Percentiles rank a stretch among this genome's conserved stretches.
phyloP scores from a whole-genome alignment of 2,113 vertebrate species.

The Vidua chalybeata region DNA sequence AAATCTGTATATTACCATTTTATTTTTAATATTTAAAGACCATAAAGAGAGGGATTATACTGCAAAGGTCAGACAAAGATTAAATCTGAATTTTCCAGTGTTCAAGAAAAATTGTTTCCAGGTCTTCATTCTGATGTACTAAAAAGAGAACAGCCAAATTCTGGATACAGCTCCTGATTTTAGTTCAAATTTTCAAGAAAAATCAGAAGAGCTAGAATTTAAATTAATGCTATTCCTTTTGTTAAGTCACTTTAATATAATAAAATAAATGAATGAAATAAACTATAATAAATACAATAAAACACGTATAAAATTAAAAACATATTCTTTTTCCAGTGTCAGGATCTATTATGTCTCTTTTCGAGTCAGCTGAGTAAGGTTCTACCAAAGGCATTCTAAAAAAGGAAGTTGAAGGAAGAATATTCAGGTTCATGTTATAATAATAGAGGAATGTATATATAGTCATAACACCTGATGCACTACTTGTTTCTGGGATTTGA shows the following conservation, averaged over 20 bases:
- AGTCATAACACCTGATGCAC: neutral
- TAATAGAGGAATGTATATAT: neutral
- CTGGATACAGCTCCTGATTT: neutral
- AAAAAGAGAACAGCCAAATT: neutral
- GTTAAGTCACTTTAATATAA: neutral
- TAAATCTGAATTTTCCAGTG: neutral
- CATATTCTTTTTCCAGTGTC: neutral
- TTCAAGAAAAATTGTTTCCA: neutral
- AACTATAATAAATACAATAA: neutral
- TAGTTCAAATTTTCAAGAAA: neutral
- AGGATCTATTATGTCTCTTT: neutral
- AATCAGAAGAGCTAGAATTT: neutral
- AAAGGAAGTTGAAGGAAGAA: neutral
- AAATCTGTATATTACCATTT: neutral
- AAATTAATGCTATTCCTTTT: neutral
- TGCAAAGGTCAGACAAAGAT: neutral
- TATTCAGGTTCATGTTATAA: neutral
- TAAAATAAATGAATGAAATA: neutral
- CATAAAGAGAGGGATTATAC: neutral
- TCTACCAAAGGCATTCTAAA: neutral
- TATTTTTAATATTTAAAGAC: neutral
- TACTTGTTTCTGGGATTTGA: neutral
- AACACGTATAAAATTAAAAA: neutral
- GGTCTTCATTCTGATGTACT: neutral
- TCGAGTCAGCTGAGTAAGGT: neutral